Evolutionary conservation across 2,888 invertebrate species (phyloP), one percentile per base, ranked within the genome.

Genomic region (Beris morrisii): DNA sequence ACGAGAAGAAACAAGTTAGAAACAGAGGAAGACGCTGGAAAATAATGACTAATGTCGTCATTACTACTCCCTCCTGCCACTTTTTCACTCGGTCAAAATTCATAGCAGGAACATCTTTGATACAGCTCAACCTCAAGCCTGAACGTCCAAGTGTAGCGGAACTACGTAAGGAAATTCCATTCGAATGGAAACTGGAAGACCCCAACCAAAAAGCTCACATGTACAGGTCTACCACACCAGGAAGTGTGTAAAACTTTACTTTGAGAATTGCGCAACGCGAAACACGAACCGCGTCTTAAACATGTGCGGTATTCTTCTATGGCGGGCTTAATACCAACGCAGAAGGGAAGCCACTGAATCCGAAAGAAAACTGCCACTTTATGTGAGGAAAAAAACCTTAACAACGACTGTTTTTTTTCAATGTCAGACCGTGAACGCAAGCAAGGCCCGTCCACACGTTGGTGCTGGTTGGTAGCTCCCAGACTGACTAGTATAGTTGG

Each of bases 371-470:
- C 22, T 22, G 11, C 48, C 15, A 53, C 13, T 53, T 28, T 13
- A 32, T 7, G 30, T 22, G 22, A 22, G 22, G 22, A 22, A 22
- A 22, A 22, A 22, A 22, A 22, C 22, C 22, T 22, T 22, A 22
- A 22, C 22, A 22, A 22, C 22, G 22, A 22, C 3, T 22, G 1
- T 38, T 50, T 65, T 65, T 61, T 69, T 67, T 70, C 68, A 69
- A 69, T 70, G 70, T 67, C 70, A 70, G 67, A 64, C 66, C 64
- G 66, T 67, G 67, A 70, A 70, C 70, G 65, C 67, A 65, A 56
- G 50, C 65, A 68, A 65, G 68, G 65, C 43, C 46, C 59, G 55
- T 11, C 57, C 52, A 52, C 13, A 22, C 11, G 3, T 52, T 52
- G 6, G 52, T 1, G 4, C 52, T 22, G 22, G 28, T 12, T 15